Conservation (phyloP, 2,888 invertebrate genomes). For the Cancer borealis region DNA sequence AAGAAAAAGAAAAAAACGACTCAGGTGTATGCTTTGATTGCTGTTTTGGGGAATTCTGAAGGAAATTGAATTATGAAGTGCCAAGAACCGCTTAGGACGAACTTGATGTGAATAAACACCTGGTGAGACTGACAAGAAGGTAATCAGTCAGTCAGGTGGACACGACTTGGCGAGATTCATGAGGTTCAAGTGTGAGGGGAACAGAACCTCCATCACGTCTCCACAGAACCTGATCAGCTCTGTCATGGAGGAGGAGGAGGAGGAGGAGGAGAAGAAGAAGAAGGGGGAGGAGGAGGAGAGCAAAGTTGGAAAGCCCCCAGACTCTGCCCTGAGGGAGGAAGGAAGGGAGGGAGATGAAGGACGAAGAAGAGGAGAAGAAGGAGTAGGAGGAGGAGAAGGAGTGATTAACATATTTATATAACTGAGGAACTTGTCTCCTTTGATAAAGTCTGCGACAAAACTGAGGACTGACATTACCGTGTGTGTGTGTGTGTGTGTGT, state of each 20-base stretch:
- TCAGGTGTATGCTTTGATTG: neutral
- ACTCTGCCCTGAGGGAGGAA: neutral
- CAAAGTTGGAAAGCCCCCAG: conserved; percentile 28
- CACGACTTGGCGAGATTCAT: neutral
- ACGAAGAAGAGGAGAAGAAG: neutral
- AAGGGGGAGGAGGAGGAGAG: conserved; percentile 21
- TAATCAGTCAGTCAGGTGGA: neutral
- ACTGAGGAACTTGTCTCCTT: conserved; percentile 21
- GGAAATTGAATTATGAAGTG: neutral
- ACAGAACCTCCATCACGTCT: neutral
- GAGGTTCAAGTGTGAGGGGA: neutral
- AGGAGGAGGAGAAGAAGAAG: neutral
- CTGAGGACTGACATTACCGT: conserved; percentile 4
- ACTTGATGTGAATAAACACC: neutral
- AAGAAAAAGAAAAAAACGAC: neutral
- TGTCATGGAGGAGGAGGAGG: neutral
- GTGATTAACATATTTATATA: conserved; percentile 24
- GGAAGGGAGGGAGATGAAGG: conserved; percentile 13
- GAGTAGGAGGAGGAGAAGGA: neutral
- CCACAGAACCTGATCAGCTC: neutral
- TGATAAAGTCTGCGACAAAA: conserved; percentile 24
- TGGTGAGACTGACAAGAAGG: neutral
- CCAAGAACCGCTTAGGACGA: neutral
- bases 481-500: conserved; percentile 34
- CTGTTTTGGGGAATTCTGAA: neutral